These are phyloP conservation scores for Rhamnusium bicolor DNA, from an alignment of 2,888 invertebrate species.

Conservation along the genomic window DNA sequence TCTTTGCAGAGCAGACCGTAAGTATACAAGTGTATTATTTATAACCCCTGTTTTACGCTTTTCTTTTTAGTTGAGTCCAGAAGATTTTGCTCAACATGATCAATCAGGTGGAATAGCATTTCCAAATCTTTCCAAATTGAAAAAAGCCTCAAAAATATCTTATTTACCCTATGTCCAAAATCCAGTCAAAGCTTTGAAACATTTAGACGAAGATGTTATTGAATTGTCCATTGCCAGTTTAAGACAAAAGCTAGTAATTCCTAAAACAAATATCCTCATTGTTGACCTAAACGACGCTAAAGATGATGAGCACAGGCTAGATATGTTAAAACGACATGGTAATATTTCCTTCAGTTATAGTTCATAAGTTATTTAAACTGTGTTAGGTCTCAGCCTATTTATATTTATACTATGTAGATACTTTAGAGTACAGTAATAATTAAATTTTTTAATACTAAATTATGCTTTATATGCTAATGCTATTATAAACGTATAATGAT, in stretches of 20 bases:
- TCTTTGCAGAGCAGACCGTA: constrained; percentile 73
- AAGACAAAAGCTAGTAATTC: constrained; percentile 63
- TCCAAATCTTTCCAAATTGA: constrained; percentile 67
- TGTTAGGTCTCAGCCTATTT: too few relatives aligned
- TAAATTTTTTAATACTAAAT: too few relatives aligned
- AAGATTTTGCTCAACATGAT: constrained; percentile 71
- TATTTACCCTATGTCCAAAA: constrained; percentile 79
- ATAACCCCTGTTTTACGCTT: constrained; percentile 7
- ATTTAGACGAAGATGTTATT: constrained; percentile 67
- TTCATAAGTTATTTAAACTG: neutral
- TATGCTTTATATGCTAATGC: too few relatives aligned
- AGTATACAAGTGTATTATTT: constrained; percentile 52
- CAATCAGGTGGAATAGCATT: constrained; percentile 68
- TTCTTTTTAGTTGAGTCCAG: constrained; percentile 69
- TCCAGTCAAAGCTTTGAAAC: constrained; percentile 74
- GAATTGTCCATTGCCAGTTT: constrained; percentile 62
- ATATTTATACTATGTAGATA: too few relatives aligned
- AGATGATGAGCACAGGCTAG: constrained; percentile 73
- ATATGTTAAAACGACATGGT: constrained; percentile 77
- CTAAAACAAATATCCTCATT: constrained; percentile 72
- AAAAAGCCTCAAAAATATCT: constrained; percentile 65
- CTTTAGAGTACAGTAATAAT: too few relatives aligned
- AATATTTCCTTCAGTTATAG: constrained; percentile 53
- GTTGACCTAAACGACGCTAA: constrained; percentile 75
- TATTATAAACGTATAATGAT: too few relatives aligned